Base-by-base conservation (phyloP, 2,113 vertebrate genomes). In the Hemicordylus capensis region DNA sequence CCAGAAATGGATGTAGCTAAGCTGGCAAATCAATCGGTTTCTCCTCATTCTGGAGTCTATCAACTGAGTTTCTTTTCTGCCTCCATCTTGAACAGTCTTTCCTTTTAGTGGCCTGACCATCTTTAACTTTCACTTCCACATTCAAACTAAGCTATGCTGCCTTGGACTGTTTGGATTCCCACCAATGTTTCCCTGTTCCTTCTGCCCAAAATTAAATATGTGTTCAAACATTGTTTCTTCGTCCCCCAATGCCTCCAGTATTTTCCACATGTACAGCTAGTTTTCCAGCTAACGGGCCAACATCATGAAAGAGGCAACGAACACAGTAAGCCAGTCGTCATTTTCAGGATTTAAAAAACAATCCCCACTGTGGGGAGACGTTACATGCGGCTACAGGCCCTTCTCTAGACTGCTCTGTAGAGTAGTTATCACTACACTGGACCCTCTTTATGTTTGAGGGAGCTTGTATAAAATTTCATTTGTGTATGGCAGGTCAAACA, bases 251-350 rank as follows among this genome's bases (percentile, higher is more conserved):
- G 17, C 19, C 44, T 74, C 56, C 48, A 74, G 56, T 83, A 74
- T 74, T 83, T 83, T 83, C 81, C 81, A 63, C 56, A 61, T 61
- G 69, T 17, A 37, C 42, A 28, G 39, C 37, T 82, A 34, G 58
- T 74, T 83, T 83, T 83, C 81, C 81, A 74, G 24, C 54, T 34
- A 37, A 46, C n/a, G 8, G 56, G 81, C 81, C 81, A 83, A 74
- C 56, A 63, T 82, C 59, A 44, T 48, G 56, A 83, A 48, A 74
- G 59, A 73, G 58, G 70, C 66, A 46, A 44, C n/a, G 80, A 82
- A 56, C 24, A 56, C 24, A 31, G 51, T 42, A 58, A 56, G 66
- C 34, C 28, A 42, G 66, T 51, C 14, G 14, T 26, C 2, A 28
- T 63, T 31, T 26, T 31, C 61, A 26, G 61, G 12, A 15, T 14